Base-by-base conservation (phyloP, 2,113 vertebrate genomes). In the Sarotherodon lohbergeri region DNA sequence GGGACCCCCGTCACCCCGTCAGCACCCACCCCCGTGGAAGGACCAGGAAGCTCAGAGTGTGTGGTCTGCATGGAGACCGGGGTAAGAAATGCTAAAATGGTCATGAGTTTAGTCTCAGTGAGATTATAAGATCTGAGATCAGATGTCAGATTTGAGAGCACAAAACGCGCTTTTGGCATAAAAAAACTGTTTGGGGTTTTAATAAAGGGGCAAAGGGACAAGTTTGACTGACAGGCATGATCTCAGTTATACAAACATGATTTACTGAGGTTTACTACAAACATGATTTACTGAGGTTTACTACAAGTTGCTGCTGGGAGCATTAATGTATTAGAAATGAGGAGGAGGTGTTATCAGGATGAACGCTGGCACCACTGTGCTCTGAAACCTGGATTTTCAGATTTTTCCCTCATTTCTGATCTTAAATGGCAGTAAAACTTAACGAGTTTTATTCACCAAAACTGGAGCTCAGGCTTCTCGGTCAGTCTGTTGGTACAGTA, bases 21-120 rank as follows among this genome's bases (percentile, higher is more conserved):
- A 0, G 97, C 95, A 1, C 97, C 97, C 0, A 87, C 78, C 0
- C 94, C 88, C 2, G 87, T 92, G 36, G 95, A 97, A 11, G 96
- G 95, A 0, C 92, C 93, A 2, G 95, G 90, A 34, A 93, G 90
- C 85, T 96, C 97, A 0, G 98, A 99, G 81, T 99, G 99, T 8
- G 97, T 98, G 2, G 98, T 99, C 86, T 99, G 98, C 95, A 96
- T 99, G 97, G 99, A 99, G 88, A 95, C 24, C 1, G 97, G 96
- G 98, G 99, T 99, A 90, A 96, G 96, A 81, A 17, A 55, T 10
- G n/a, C 27, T 36, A 22, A 55, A 43, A 50, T 29, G 27, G 71
- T 19, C 27, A 78, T 32, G 46, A 50, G 43, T 78, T 19, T 29
- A 19, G 71, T 50, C 27, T 50, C 43, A 76, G 11, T 76, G 22